A percentile compares a stretch with the other conserved stretches of the same genome.
Conservation (phyloP, 92 coral and sea anemone genomes). For the Galaxea fascicularis region DNA sequence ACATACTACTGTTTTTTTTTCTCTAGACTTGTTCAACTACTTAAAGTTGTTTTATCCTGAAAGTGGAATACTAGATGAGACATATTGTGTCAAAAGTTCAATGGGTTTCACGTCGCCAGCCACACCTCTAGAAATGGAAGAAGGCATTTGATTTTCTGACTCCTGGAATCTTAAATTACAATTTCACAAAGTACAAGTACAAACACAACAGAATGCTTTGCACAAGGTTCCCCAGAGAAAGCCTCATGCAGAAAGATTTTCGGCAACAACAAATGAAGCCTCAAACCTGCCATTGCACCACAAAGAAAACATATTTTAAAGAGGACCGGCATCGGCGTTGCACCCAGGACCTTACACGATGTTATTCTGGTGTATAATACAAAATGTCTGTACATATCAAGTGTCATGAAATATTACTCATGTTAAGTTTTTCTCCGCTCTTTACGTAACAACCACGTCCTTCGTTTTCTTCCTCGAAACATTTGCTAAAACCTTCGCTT, state of each 20-base stretch:
- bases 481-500: too few relatives aligned
- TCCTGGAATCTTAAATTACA: neutral
- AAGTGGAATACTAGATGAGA: too few relatives aligned
- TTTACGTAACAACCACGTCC: too few relatives aligned
- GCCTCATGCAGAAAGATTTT: too few relatives aligned
- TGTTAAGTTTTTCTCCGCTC: too few relatives aligned
- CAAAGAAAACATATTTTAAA: neutral
- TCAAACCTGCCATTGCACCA: neutral
- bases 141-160: neutral
- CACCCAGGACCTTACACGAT: neutral
- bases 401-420: too few relatives aligned
- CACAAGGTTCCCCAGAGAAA: neutral
- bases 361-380: neutral
- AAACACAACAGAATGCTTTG: neutral
- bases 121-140: neutral
- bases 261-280: neutral
- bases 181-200: neutral
- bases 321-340: neutral
- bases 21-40: neutral
- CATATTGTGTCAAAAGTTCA: too few relatives aligned
- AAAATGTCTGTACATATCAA: neutral
- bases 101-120: neutral
- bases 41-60: neutral
- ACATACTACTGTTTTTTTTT: neutral
- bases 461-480: too few relatives aligned